These are phyloP conservation scores for Podarcis siculus DNA, from an alignment of 2,797 vertebrate genomes.

Conservation along the genomic window DNA sequence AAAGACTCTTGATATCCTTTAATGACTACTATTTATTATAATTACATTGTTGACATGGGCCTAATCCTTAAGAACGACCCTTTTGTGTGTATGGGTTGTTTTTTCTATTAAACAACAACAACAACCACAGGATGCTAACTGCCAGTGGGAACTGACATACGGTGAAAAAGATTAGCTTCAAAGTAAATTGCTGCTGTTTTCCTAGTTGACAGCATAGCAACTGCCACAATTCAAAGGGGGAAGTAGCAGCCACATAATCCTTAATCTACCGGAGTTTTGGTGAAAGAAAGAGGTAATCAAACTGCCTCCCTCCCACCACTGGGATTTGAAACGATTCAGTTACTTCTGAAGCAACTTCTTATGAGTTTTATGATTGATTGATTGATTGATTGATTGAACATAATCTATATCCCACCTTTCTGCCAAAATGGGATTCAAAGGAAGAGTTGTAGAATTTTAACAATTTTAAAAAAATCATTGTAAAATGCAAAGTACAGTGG, in stretches of 20 bases:
- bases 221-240: not conserved
- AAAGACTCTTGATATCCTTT: not conserved
- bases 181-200: not conserved
- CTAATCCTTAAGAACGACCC: not conserved
- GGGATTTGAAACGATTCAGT: not conserved
- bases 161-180: not conserved
- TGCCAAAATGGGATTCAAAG: too few species aligned
- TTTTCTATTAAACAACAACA: not conserved
- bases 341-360: not conserved
- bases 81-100: not conserved
- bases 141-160: not conserved
- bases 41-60: slow-evolving; percentile 1
- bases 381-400: too few species aligned
- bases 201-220: not conserved
- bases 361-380: not conserved
- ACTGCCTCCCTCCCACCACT: not conserved
- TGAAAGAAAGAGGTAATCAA: not conserved
- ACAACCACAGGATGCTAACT: not conserved
- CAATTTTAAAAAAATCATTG: too few species aligned
- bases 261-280: not conserved
- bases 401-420: too few species aligned
- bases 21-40: slow-evolving; percentile 1
- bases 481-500: too few species aligned
- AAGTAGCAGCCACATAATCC: not conserved
- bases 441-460: too few species aligned